Conservation (phyloP, 2,888 invertebrate genomes). For the Watsonalla cultraria region DNA sequence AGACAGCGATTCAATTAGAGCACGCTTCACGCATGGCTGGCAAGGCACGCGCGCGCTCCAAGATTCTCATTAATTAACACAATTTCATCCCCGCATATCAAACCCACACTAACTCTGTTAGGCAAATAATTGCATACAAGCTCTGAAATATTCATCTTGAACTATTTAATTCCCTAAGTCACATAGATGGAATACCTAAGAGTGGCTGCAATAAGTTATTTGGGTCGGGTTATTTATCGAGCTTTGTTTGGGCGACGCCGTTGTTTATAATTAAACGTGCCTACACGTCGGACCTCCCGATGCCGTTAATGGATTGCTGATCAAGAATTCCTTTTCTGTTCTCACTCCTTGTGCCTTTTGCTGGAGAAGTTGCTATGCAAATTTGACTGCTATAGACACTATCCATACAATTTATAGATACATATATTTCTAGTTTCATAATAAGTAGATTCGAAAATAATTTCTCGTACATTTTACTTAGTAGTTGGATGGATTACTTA, state of each 20-base stretch:
- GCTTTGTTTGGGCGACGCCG: background rate
- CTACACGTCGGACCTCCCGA: constrained; percentile 1
- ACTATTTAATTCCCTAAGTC: constrained; percentile 10
- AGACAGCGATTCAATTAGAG: constrained; percentile 46
- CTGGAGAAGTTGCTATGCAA: background rate
- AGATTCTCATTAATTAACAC: constrained; percentile 40
- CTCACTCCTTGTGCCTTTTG: background rate
- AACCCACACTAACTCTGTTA: constrained; percentile 19
- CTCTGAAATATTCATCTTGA: constrained; percentile 13
- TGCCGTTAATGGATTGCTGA: background rate
- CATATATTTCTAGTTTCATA: too few relatives aligned
- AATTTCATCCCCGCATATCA: constrained; percentile 27
- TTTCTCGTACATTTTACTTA: too few relatives aligned
- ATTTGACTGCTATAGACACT: background rate
- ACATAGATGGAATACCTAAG: background rate
- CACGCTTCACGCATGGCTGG: constrained; percentile 31
- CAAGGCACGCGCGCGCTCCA: constrained; percentile 22
- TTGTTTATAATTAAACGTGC: constrained; percentile 1
- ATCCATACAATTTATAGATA: too few relatives aligned
- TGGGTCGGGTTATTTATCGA: background rate
- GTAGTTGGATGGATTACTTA: too few relatives aligned
- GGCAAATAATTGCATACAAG: constrained; percentile 15
- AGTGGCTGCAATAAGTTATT: background rate
- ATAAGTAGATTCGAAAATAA: too few relatives aligned
- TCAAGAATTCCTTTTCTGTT: background rate